Base-by-base conservation (phyloP, 2,797 vertebrate species). In the Haliaeetus albicilla region DNA sequence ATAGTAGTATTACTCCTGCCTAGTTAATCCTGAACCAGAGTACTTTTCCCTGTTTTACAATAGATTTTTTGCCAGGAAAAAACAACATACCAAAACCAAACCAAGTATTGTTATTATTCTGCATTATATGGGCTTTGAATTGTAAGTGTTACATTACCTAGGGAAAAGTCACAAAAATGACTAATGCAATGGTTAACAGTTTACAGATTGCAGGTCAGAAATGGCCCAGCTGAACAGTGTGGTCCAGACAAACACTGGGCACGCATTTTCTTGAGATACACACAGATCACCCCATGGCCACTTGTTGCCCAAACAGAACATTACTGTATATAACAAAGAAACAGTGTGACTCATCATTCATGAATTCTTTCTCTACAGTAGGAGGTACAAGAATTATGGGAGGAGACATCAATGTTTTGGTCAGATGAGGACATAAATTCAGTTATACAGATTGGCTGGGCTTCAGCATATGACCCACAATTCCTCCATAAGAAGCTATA, bases 61-160 rank as follows among this genome's bases (percentile, higher is more conserved):
- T 0, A 80, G 20, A 64, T 18, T 28, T 85, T 81, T 64, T 63
- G 3, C n/a, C 20, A 68, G 14, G 9, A 86, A 35, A 76, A 89
- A 53, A 31, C 15, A 64, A 39, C 18, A 74, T 9, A 54, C 1
- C 28, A 49, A 87, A 90, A 7, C 6, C 41, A 84, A 89, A 12
- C 9, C 7, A 44, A 61, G 1, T 43, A 61, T 61, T 10, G 41
- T 54, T 35, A 51, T 13, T 85, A 81, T 67, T 83, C 39, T 63
- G 8, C 57, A 63, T 31, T 56, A 59, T 13, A n/a, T 5, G 30
- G 9, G n/a, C 48, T 43, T 80, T 65, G 80, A 78, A 54, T 11
- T 44, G 10, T 12, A 70, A 8, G 9, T 18, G 6, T 39, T 56
- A 54, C 0, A 0, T 33, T 30, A 71, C 13, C 6, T 27, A 53